phyloP scores from a whole-genome alignment of 2,113 vertebrate genomes.

The Sminthopsis crassicaudata region DNA sequence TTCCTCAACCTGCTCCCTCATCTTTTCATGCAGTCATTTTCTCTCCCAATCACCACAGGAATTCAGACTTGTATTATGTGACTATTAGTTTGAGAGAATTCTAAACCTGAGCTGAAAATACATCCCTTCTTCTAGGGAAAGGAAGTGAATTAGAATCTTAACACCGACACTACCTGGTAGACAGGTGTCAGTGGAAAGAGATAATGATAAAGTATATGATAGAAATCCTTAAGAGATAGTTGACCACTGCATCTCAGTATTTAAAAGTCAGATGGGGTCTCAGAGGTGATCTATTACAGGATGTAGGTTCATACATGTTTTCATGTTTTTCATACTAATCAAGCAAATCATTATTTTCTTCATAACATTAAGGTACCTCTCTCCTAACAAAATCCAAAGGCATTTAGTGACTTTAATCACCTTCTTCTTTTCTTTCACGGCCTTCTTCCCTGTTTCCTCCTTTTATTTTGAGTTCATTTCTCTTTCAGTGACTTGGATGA shows the following conservation, averaged over 20 bases:
- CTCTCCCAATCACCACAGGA: not conserved
- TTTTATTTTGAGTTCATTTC: not conserved
- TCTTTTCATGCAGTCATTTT: not conserved
- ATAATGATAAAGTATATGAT: not conserved
- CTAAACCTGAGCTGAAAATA: not conserved
- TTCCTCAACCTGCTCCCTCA: not conserved
- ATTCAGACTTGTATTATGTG: not conserved
- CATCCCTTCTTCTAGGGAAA: not conserved
- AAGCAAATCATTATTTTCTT: not conserved
- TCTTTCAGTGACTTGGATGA: not conserved
- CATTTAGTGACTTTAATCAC: not conserved
- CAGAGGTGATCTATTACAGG: not conserved
- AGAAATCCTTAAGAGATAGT: not conserved
- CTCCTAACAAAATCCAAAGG: not conserved
- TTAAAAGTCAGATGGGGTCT: not conserved
- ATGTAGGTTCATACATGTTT: not conserved
- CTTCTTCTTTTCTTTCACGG: not conserved
- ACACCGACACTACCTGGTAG: not conserved
- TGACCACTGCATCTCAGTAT: not conserved
- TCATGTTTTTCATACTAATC: not conserved
- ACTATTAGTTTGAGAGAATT: not conserved
- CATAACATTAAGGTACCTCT: not conserved
- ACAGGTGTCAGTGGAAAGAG: not conserved
- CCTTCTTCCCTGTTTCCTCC: not conserved
- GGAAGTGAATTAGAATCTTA: not conserved